A percentile compares a stretch with the other conserved stretches of the same genome.
Conservation (phyloP, 2,888 invertebrate genomes). For the Hemithea aestivaria region DNA sequence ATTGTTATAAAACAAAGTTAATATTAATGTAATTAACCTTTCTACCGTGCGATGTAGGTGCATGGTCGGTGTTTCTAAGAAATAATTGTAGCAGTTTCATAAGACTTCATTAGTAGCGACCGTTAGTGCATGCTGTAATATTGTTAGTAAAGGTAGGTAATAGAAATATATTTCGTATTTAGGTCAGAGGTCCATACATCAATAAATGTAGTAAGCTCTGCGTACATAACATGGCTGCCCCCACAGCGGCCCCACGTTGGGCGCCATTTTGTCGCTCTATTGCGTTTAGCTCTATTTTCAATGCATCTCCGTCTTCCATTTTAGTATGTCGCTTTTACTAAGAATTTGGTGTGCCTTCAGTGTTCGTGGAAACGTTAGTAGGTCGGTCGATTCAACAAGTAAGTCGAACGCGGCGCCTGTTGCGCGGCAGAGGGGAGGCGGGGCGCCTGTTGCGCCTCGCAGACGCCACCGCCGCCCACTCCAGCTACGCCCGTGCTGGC, state of each 20-base stretch:
- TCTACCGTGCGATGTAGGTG: no score
- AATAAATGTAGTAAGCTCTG: no score
- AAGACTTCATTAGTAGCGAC: no score
- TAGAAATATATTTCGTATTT: no score
- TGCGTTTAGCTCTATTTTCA: slow-evolving; percentile 9
- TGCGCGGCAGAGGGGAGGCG: slow-evolving; percentile 58
- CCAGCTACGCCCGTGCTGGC: slow-evolving; percentile 47
- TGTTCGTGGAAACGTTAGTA: slow-evolving; percentile 69
- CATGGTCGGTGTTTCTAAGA: no score
- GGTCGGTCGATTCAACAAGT: slow-evolving; percentile 80
- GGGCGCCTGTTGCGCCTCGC: slow-evolving; percentile 73
- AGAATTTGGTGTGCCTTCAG: slow-evolving; percentile 49
- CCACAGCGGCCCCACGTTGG: slow-evolving; percentile 6
- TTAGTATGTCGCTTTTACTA: slow-evolving; percentile 28
- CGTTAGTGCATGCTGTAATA: no score
- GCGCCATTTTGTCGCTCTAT: slow-evolving; percentile 12
- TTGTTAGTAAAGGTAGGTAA: no score
- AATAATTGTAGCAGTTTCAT: no score
- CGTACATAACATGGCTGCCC: no score
- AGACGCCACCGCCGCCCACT: slow-evolving; percentile 69
- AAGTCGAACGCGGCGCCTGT: slow-evolving; percentile 69
- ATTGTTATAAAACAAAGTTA: no score
- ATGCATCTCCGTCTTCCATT: slow-evolving; percentile 31
- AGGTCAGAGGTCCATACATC: no score
- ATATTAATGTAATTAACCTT: no score